A percentile compares a stretch with the other conserved stretches of the same genome.
Conservation (phyloP, 2,113 vertebrate genomes). For the Lanius ludovicianus region DNA sequence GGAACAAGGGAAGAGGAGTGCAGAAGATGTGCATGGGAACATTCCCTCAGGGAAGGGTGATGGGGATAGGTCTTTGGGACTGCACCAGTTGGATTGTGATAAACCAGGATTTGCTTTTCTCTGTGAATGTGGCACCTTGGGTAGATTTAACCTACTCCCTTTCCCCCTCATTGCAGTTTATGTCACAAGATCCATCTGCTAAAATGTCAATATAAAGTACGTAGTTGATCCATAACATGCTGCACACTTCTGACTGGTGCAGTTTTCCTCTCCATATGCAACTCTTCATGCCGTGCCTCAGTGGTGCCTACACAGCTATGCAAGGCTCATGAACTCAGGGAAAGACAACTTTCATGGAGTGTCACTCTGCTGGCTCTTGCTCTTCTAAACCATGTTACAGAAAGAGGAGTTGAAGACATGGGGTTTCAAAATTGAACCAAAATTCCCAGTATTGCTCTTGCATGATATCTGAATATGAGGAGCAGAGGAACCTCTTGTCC, state of each 20-base stretch:
- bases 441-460: not conserved
- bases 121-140: accelerated
- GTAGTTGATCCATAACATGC: accelerated
- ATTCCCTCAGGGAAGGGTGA: not conserved
- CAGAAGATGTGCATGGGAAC: accelerated
- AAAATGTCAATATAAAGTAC: not conserved
- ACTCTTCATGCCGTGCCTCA: accelerated
- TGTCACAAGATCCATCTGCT: not conserved
- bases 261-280: not conserved
- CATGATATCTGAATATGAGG: not conserved
- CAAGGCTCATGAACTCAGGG: not conserved
- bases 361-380: not conserved
- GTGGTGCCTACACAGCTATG: not conserved
- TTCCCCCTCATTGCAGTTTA: not conserved
- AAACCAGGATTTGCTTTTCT: not conserved
- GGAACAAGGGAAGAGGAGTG: not conserved
- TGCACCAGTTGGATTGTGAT: not conserved
- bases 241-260: not conserved
- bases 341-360: not conserved
- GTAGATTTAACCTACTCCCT: not conserved
- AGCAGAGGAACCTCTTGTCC: not conserved
- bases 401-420: not conserved
- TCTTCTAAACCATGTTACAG: not conserved
- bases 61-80: not conserved
- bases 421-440: not conserved